phyloP scores from a whole-genome alignment of 64 coral and sea anemone genomes.

The Actinia equina region DNA sequence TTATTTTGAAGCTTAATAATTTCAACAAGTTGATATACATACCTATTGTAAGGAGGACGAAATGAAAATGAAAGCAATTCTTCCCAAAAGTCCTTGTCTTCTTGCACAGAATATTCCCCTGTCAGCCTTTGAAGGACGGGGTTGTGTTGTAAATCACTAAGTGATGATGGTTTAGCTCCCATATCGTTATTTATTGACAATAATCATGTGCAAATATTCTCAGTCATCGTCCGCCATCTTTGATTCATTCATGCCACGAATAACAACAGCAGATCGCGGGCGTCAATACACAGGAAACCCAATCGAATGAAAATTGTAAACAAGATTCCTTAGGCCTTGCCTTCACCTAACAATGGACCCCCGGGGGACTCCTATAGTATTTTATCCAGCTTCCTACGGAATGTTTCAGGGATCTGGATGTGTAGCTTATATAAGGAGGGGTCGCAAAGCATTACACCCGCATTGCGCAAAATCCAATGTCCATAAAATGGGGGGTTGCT shows the following conservation, averaged over 20 bases:
- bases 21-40: not conserved
- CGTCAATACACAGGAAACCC: not conserved
- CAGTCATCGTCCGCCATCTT: conserved; percentile 14
- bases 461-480: too few relatives aligned
- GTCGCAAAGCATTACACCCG: too few relatives aligned
- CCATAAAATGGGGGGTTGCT: too few relatives aligned
- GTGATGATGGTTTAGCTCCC: conserved; percentile 97
- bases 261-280: not conserved
- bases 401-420: too few relatives aligned
- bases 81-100: conserved; percentile 85
- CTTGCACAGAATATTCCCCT: conserved; percentile 61
- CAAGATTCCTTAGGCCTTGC: too few relatives aligned
- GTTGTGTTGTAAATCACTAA: conserved; percentile 94
- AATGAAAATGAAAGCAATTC: conserved; percentile 89
- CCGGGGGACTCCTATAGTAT: too few relatives aligned
- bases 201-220: conserved; percentile 28
- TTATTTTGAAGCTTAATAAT: too few relatives aligned
- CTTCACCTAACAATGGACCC: too few relatives aligned
- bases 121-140: conserved; percentile 83
- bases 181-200: conserved; percentile 33
- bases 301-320: not conserved
- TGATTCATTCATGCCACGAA: conserved; percentile 11
- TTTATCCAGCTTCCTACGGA: too few relatives aligned
- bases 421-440: too few relatives aligned
- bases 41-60: conserved; percentile 83